Conservation (phyloP, 2,888 invertebrate genomes). For the Dinocampus coccinellae region DNA sequence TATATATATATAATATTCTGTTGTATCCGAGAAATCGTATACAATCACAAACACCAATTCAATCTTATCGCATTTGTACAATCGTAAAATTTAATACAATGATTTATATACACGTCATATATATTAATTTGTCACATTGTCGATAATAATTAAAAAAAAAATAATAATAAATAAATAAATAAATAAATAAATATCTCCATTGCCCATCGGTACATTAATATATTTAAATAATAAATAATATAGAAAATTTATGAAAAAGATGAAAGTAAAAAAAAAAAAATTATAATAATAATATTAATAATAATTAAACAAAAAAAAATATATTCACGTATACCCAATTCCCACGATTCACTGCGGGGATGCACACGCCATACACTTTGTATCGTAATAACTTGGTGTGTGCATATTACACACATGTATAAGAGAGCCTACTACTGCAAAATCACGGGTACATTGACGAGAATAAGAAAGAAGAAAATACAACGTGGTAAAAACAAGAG, state of each 20-base stretch:
- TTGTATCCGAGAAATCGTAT: not conserved
- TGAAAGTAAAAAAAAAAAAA: not conserved
- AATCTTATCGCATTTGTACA: not conserved
- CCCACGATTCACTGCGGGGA: slow-evolving; percentile 31
- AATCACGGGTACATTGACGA: not conserved
- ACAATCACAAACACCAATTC: not conserved
- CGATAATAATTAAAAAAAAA: too few relatives aligned
- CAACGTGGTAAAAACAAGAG: not conserved
- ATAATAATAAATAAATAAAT: too few relatives aligned
- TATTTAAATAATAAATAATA: not conserved
- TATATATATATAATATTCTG: not conserved
- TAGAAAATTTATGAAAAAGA: not conserved
- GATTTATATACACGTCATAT: not conserved
- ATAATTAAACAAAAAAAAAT: slow-evolving; percentile 2
- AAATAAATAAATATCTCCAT: not conserved
- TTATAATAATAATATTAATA: too few relatives aligned
- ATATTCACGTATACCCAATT: slow-evolving; percentile 20
- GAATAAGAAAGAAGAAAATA: not conserved
- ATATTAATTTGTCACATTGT: not conserved
- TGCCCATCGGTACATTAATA: not conserved
- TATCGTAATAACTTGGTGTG: slow-evolving; percentile 23
- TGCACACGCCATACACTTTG: slow-evolving; percentile 4
- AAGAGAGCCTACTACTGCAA: not conserved
- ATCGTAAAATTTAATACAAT: not conserved
- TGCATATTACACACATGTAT: slow-evolving; percentile 4